Evolutionary conservation across 2,113 vertebrate species (phyloP).

Genomic region (Taurulus bubalis): DNA sequence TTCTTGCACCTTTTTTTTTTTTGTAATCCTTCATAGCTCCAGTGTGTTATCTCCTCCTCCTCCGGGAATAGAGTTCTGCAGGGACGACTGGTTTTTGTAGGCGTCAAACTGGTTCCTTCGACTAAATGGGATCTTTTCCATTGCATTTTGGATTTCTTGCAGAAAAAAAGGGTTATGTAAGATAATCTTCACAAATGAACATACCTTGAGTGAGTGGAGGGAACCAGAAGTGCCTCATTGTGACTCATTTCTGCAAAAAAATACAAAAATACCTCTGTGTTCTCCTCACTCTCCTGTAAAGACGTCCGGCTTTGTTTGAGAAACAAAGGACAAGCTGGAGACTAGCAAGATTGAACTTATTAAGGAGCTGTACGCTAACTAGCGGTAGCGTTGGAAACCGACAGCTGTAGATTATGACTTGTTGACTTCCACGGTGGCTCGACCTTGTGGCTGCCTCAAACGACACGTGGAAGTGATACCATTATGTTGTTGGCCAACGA

Average conservation of each 20-base stretch:
- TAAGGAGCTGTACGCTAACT: constrained; percentile 14
- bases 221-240: background rate
- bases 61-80: background rate
- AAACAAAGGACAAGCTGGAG: constrained; percentile 50
- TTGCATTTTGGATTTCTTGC: no score
- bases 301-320: constrained; percentile 19
- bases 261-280: constrained; percentile 9
- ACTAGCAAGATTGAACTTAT: constrained; percentile 63
- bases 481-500: background rate
- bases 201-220: background rate
- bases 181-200: background rate
- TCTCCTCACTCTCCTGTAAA: constrained; percentile 22
- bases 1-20: background rate
- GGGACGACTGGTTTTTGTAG: background rate
- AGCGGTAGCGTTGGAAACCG: constrained; percentile 39
- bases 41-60: background rate
- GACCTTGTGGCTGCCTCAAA: constrained; percentile 35
- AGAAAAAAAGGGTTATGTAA: background rate
- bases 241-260: background rate
- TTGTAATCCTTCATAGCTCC: background rate
- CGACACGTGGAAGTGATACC: constrained; percentile 6
- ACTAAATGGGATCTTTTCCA: background rate
- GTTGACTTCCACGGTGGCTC: constrained; percentile 3
- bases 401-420: constrained; percentile 25
- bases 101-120: background rate